Percentiles rank a stretch among this genome's conserved stretches.
phyloP scores from a whole-genome alignment of 1,140 invertebrate genomes.

The Thaumatotibia leucotreta region DNA sequence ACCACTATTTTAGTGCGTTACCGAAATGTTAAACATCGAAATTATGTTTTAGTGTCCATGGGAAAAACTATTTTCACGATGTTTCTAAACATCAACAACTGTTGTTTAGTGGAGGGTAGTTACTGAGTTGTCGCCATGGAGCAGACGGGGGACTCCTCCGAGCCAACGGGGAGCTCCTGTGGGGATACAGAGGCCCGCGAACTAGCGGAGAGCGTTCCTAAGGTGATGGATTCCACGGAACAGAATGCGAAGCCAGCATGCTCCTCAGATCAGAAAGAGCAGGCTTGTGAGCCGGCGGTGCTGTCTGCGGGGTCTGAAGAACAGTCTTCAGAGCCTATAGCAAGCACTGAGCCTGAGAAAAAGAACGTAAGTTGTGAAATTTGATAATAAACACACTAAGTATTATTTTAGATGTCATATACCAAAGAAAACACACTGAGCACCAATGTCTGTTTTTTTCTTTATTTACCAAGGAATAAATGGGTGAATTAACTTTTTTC shows the following conservation, averaged over 20 bases:
- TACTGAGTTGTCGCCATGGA: not conserved
- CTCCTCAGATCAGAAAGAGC: not conserved
- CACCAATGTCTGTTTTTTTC: no score
- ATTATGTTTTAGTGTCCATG: not conserved
- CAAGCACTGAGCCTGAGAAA: not conserved
- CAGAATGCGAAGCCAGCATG: not conserved
- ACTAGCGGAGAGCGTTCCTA: not conserved
- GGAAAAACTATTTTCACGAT: not conserved
- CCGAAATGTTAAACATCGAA: not conserved
- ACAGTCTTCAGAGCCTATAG: not conserved
- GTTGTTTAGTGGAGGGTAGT: not conserved
- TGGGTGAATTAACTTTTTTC: no score
- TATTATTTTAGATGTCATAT: no score
- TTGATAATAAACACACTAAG: no score
- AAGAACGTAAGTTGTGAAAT: not conserved
- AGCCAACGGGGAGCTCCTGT: not conserved
- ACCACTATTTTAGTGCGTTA: not conserved
- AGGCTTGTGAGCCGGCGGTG: not conserved
- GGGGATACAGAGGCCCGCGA: not conserved
- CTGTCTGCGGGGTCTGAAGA: not conserved
- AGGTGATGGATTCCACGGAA: not conserved
- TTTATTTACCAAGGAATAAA: no score
- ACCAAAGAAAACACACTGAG: no score
- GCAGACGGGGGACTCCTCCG: not conserved
- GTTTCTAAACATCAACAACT: not conserved